phyloP scores from a whole-genome alignment of 92 coral and sea anemone species.

The Umimayanthus kanabou region DNA sequence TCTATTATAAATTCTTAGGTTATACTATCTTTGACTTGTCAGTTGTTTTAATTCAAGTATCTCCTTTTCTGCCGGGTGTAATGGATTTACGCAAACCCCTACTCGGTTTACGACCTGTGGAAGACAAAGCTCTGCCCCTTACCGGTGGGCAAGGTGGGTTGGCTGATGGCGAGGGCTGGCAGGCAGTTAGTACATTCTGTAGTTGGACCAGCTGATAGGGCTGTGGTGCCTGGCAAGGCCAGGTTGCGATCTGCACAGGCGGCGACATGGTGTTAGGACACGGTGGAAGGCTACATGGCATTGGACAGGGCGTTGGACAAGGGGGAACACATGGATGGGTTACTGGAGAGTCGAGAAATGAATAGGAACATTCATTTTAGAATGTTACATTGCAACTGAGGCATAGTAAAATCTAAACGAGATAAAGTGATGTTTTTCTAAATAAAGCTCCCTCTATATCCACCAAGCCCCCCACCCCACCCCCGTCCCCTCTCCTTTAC shows the following conservation, averaged over 20 bases:
- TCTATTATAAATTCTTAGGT: too few relatives aligned
- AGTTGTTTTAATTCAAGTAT: too few relatives aligned
- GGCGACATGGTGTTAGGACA: not conserved
- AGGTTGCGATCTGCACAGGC: not conserved
- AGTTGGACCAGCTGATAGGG: slow-evolving; percentile 36
- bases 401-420: too few relatives aligned
- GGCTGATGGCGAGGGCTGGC: not conserved
- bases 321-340: not conserved
- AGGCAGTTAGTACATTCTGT: slow-evolving; percentile 7
- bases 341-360: not conserved
- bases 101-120: not conserved
- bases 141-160: slow-evolving; percentile 26
- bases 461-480: too few relatives aligned
- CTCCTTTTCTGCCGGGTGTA: not conserved
- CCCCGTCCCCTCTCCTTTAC: too few relatives aligned
- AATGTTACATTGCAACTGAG: too few relatives aligned
- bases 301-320: slow-evolving; percentile 20
- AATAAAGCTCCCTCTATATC: too few relatives aligned
- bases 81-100: not conserved
- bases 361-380: too few relatives aligned
- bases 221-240: slow-evolving; percentile 10
- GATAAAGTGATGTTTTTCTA: too few relatives aligned
- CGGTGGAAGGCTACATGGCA: slow-evolving; percentile 10
- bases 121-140: not conserved
- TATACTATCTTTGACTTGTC: too few relatives aligned